Evolutionary conservation across 2,888 invertebrate species (phyloP).

Genomic region (Noctua comes): DNA sequence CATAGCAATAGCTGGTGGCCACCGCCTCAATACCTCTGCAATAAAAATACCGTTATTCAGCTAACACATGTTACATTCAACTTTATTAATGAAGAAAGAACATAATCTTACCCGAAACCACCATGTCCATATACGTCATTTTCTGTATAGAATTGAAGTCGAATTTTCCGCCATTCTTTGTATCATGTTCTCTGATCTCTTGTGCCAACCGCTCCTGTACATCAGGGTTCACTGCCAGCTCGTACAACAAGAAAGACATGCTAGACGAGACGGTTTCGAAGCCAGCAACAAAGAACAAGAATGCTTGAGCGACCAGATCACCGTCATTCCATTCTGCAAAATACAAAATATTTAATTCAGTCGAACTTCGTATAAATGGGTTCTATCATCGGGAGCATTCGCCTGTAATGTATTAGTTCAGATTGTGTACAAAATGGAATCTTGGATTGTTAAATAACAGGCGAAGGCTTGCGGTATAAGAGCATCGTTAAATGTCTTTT

Average conservation of each 20-base stretch:
- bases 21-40: constrained; percentile 83
- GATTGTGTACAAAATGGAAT: not conserved
- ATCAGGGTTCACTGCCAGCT: constrained; percentile 7
- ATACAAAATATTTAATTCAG: not conserved
- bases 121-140: constrained; percentile 86
- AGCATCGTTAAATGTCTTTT: not conserved
- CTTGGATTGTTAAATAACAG: not conserved
- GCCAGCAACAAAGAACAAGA: constrained; percentile 3
- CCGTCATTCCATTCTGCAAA: constrained; percentile 3
- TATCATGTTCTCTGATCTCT: constrained; percentile 74
- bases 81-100: too few relatives aligned
- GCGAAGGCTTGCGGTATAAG: not conserved
- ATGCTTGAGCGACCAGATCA: constrained; percentile 11
- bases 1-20: constrained; percentile 81
- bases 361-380: not conserved
- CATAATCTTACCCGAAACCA: constrained; percentile 77
- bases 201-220: constrained; percentile 24
- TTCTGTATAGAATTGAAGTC: constrained; percentile 79
- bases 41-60: not conserved
- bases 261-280: not conserved
- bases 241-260: constrained; percentile 3
- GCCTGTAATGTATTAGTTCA: not conserved
- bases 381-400: not conserved
- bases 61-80: too few relatives aligned
- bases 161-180: constrained; percentile 81